These are phyloP conservation scores for Trinectes maculatus DNA, from an alignment of 2,113 vertebrate genomes.

Conservation along the genomic window DNA sequence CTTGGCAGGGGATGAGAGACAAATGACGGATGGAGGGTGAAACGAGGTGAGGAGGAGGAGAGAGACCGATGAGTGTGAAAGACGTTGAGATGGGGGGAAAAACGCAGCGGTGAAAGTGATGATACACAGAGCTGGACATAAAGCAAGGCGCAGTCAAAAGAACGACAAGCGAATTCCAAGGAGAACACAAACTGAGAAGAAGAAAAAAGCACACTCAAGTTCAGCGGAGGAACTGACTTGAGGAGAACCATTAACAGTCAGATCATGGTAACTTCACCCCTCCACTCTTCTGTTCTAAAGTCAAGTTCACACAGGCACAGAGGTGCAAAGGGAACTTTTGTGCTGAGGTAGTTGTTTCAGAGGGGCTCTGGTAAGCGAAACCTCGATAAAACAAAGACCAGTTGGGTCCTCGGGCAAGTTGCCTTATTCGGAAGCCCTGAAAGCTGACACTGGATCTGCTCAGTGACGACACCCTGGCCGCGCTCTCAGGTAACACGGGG, in stretches of 20 bases:
- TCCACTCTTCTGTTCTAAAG: slow-evolving; percentile 58
- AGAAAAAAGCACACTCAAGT: slow-evolving; percentile 23
- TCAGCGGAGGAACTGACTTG: slow-evolving; percentile 47
- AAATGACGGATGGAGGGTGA: slow-evolving; percentile 26
- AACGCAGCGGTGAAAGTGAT: slow-evolving; percentile 24
- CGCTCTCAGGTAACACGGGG: slow-evolving; percentile 60
- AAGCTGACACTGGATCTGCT: slow-evolving; percentile 61
- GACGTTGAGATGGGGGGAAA: slow-evolving; percentile 6
- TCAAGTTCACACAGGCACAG: slow-evolving; percentile 72
- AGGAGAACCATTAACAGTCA: slow-evolving; percentile 61
- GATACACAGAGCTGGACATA: slow-evolving; percentile 24
- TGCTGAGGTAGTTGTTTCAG: slow-evolving; percentile 39
- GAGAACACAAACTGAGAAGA: slow-evolving; percentile 29
- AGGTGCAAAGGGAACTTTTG: slow-evolving; percentile 40
- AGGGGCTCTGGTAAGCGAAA: slow-evolving; percentile 53
- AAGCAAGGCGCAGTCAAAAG: slow-evolving; percentile 12
- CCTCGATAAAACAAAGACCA: slow-evolving; percentile 59
- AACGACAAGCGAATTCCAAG: slow-evolving; percentile 7
- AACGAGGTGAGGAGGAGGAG: slow-evolving; percentile 13
- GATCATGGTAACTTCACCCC: slow-evolving; percentile 39
- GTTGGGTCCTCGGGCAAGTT: slow-evolving; percentile 59
- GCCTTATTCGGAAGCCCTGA: slow-evolving; percentile 44
- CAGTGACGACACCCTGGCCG: slow-evolving; percentile 32
- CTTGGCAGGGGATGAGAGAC: slow-evolving; percentile 16
- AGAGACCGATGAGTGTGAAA: slow-evolving; percentile 20